Base-by-base conservation (phyloP, 2,113 vertebrate species). In the Actenoides hombroni region DNA sequence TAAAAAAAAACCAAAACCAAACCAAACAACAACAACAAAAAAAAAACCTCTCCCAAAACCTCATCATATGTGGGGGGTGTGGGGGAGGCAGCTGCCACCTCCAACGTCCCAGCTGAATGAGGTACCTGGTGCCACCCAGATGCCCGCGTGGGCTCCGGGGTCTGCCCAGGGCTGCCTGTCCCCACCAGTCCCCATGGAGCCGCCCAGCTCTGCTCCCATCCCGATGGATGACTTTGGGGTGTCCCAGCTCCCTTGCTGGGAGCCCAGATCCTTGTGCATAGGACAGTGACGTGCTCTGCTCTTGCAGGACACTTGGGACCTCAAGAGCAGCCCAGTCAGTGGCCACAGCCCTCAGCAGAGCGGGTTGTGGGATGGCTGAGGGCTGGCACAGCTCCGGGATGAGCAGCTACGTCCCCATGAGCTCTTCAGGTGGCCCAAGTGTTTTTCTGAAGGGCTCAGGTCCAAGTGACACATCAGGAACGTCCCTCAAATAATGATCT, bases 401-500 rank as follows among this genome's bases (percentile, higher is more conserved):
- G 4, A 51, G 26, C 23, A 15, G 28, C 23, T 5, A 0, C 5
- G 1, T 69, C 63, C n/a, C 56, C 46, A 14, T 6, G 0, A 61
- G 37, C 16, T 76, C 24, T 40, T n/a, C 16, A 29, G 44, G 33
- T 59, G 13, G 13, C 18, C n/a, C n/a, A 5, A 17, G 25, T 6
- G 9, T 44, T 59, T 49, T 23, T 51, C 46, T 37, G 59, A 37
- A 61, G 21, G 25, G 25, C 39, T 48, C 60, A 25, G 44, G 28
- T 46, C 39, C 25, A 17, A 35, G 48, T 19, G 70, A 33, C 26
- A 12, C 11, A 35, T 7, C 13, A 6, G 33, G 65, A 39, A 28
- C 1, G 1, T 53, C 77, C 70, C 49, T 20, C 26, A 39, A 17
- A 56, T 1, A 42, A 0, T 0, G 6, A 44, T 17, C 37, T 4